These are phyloP conservation scores for Myxocyprinus asiaticus DNA, from an alignment of 2,113 vertebrate genomes.

Conservation along the genomic window DNA sequence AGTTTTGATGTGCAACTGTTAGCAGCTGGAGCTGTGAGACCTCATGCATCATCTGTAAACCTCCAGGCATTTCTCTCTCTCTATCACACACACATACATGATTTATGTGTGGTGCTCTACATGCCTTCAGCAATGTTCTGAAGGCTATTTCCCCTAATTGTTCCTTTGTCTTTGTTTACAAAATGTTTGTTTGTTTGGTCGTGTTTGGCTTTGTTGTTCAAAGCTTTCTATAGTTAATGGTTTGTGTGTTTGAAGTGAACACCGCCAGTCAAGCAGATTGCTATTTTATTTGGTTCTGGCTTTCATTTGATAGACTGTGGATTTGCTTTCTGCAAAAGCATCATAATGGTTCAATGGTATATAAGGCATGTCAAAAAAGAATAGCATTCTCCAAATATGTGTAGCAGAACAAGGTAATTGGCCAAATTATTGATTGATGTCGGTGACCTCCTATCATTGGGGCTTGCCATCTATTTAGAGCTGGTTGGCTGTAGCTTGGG, in stretches of 20 bases:
- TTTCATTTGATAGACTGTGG: conserved; percentile 26
- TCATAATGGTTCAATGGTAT: conserved; percentile 1
- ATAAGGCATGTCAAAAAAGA: conserved; percentile 15
- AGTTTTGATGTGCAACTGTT: conserved; percentile 26
- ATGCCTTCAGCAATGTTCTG: conserved; percentile 16
- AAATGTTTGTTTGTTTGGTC: conserved; percentile 41
- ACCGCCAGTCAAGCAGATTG: conserved; percentile 15
- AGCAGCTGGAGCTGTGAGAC: conserved; percentile 27
- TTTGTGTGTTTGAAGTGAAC: conserved; percentile 39
- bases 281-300: conserved; percentile 29
- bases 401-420: not conserved
- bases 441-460: no score
- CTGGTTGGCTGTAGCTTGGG: no score
- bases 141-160: conserved; percentile 29
- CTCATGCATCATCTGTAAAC: conserved; percentile 43
- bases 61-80: conserved; percentile 15
- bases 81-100: not conserved
- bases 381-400: not conserved
- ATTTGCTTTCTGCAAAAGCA: conserved; percentile 20
- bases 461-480: no score
- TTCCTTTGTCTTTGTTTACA: conserved; percentile 40
- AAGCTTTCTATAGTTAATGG: conserved; percentile 34
- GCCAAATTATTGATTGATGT: no score
- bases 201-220: conserved; percentile 46
- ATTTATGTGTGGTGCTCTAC: not conserved